phyloP scores from a whole-genome alignment of 2,113 vertebrate species.

The Toxostoma redivivum region DNA sequence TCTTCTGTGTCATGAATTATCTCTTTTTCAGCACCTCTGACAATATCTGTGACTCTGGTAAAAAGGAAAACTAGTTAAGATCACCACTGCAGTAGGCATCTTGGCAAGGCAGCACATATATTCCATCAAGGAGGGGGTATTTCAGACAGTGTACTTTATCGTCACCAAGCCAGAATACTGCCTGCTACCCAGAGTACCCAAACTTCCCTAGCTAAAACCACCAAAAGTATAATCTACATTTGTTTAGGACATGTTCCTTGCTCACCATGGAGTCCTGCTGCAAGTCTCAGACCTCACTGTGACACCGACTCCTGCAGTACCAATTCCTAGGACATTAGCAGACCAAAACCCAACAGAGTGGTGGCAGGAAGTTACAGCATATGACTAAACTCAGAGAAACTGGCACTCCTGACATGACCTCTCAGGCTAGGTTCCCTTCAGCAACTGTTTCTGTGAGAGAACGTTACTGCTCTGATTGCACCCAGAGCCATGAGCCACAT shows the following conservation, averaged over 20 bases:
- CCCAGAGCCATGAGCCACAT: rapidly evolving
- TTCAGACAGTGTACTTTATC: neutral
- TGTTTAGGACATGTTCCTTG: neutral
- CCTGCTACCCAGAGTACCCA: neutral
- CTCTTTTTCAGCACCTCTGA: neutral
- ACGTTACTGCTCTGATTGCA: neutral
- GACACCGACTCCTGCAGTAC: neutral
- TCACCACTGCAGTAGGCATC: neutral
- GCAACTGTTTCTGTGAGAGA: neutral
- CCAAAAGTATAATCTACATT: neutral
- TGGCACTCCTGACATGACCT: neutral
- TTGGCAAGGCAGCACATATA: neutral
- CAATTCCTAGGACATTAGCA: neutral
- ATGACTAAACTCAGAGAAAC: neutral
- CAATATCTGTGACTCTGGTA: neutral
- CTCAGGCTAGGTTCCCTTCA: neutral
- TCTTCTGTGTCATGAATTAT: neutral
- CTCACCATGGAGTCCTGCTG: neutral
- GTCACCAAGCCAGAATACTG: neutral
- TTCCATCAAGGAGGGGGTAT: neutral
- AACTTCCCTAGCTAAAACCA: neutral
- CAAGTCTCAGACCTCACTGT: neutral
- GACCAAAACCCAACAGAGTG: neutral
- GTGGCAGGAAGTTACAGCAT: neutral
- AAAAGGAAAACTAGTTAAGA: neutral